These are phyloP conservation scores for Tinamus guttatus DNA, from an alignment of 2,113 vertebrate genomes.

Conservation along the genomic window DNA sequence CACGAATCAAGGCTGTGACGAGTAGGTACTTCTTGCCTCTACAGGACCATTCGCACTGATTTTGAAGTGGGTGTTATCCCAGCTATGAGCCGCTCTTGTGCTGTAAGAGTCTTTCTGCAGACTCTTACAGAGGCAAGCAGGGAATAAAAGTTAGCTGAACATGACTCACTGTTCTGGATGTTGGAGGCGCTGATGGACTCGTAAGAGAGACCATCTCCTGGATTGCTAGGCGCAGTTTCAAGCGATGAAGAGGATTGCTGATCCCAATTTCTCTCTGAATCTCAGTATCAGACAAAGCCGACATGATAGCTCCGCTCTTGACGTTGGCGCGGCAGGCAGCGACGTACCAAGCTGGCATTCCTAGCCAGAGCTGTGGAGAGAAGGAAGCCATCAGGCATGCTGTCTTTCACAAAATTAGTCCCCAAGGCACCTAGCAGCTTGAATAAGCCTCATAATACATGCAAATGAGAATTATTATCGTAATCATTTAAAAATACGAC, in stretches of 20 bases:
- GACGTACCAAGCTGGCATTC: constrained; percentile 99
- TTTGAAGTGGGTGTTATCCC: neutral
- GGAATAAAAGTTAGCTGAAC: neutral
- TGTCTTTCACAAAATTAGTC: neutral
- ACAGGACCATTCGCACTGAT: neutral
- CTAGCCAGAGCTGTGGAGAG: constrained; percentile 89
- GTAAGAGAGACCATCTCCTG: constrained; percentile 99
- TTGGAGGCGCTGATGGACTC: constrained; percentile 96
- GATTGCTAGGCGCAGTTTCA: constrained; percentile 96
- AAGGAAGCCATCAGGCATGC: neutral
- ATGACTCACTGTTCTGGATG: constrained; percentile 95
- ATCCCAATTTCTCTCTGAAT: constrained; percentile 99
- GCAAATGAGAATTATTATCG: neutral
- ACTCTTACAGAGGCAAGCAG: neutral
- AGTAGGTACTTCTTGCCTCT: neutral
- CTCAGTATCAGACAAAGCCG: constrained; percentile 95
- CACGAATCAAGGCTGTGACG: neutral
- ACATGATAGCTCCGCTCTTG: constrained; percentile 99
- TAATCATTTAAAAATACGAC: neutral
- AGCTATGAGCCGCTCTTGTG: neutral
- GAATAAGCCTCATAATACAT: neutral
- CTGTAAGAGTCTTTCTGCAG: neutral
- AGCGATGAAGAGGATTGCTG: constrained; percentile 95
- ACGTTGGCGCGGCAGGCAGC: constrained; percentile 97
- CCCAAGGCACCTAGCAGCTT: neutral